phyloP scores from a whole-genome alignment of 2,797 vertebrate species.

The Enteromius radiatus region DNA sequence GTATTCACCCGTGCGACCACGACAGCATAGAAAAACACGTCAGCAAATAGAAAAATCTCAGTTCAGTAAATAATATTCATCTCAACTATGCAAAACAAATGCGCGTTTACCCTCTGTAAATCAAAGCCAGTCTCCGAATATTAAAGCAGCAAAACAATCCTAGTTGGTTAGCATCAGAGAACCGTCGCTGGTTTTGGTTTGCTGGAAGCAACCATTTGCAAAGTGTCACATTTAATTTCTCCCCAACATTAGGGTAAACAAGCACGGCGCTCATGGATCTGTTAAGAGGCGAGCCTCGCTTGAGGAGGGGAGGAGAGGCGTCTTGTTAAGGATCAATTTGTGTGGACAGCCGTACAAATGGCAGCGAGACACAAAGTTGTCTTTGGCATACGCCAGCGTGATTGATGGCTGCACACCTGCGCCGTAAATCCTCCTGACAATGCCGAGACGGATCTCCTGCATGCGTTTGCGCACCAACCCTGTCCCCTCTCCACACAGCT shows the following conservation, averaged over 20 bases:
- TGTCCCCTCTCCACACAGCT: conserved; percentile 53
- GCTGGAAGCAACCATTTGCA: conserved; percentile 55
- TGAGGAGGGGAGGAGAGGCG: conserved; percentile 67
- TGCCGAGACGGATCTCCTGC: conserved; percentile 74
- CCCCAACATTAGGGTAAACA: conserved; percentile 56
- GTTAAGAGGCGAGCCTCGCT: conserved; percentile 62
- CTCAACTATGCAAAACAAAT: conserved; percentile 22
- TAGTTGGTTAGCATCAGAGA: conserved; percentile 34
- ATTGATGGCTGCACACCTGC: conserved; percentile 80
- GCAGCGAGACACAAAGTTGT: conserved; percentile 82
- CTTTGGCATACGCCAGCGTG: conserved; percentile 77
- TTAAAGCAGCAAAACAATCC: conserved; percentile 37
- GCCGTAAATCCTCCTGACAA: conserved; percentile 80
- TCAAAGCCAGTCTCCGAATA: conserved; percentile 27
- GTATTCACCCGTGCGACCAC: background rate
- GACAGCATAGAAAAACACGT: background rate
- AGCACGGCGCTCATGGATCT: conserved; percentile 70
- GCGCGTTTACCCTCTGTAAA: conserved; percentile 6
- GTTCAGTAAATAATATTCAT: conserved; percentile 32
- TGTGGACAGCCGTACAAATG: conserved; percentile 83
- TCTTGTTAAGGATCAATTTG: conserved; percentile 83
- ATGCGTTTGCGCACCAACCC: conserved; percentile 50
- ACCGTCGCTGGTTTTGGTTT: conserved; percentile 25
- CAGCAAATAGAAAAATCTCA: background rate
- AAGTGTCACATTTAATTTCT: conserved; percentile 57